Evolutionary conservation across 2,113 vertebrate genomes (phyloP).

Genomic region (Datnioides undecimradiatus): DNA sequence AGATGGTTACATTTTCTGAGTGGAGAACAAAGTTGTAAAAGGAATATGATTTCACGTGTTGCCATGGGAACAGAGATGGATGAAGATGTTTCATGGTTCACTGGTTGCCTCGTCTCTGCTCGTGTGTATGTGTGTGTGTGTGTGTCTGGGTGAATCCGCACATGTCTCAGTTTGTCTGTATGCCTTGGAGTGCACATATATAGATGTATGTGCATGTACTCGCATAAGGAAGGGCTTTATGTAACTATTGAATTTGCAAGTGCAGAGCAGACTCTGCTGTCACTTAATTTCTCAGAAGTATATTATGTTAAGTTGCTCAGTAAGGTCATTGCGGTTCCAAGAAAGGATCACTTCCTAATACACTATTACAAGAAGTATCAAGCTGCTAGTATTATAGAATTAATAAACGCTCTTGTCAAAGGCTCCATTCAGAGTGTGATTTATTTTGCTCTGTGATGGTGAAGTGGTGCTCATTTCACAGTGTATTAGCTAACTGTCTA

Average conservation of each 20-base stretch:
- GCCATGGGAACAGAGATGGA: slow-evolving; percentile 86
- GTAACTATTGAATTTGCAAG: slow-evolving; percentile 56
- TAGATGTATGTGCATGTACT: slow-evolving; percentile 37
- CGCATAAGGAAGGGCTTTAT: slow-evolving; percentile 55
- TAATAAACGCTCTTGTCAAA: slow-evolving; percentile 69
- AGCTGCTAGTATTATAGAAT: slow-evolving; percentile 62
- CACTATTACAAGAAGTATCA: slow-evolving; percentile 68
- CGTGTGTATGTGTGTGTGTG: slow-evolving; percentile 36
- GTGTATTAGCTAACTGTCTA: slow-evolving; percentile 80
- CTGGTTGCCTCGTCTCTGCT: slow-evolving; percentile 71
- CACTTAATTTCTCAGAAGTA: slow-evolving; percentile 62
- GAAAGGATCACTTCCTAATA: slow-evolving; percentile 61
- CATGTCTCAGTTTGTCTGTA: slow-evolving; percentile 54
- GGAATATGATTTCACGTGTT: slow-evolving; percentile 84
- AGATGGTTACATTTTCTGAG: slow-evolving; percentile 81
- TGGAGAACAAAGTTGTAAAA: slow-evolving; percentile 82
- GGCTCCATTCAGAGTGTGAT: slow-evolving; percentile 67
- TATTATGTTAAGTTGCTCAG: slow-evolving; percentile 63
- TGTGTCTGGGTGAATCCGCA: slow-evolving; percentile 44
- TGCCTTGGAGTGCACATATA: slow-evolving; percentile 45
- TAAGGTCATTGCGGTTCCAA: slow-evolving; percentile 71
- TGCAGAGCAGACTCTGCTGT: slow-evolving; percentile 46
- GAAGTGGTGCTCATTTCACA: slow-evolving; percentile 80
- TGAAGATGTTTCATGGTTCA: slow-evolving; percentile 85
- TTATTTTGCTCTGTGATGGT: slow-evolving; percentile 70